Evolutionary conservation across 2,888 invertebrate species (phyloP).

Genomic region (Chloromyia formosa): DNA sequence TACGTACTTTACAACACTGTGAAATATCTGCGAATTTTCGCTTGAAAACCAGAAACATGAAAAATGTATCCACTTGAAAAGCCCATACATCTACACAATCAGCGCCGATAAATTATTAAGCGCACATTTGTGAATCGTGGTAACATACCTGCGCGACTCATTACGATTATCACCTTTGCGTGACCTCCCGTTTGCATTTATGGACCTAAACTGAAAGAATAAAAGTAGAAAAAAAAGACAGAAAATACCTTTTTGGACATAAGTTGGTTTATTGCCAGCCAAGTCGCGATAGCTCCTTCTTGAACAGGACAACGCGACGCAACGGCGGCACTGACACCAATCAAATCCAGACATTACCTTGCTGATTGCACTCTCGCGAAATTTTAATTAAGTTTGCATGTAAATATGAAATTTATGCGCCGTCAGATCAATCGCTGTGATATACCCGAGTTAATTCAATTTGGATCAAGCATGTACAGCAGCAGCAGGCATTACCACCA

Average conservation of each 20-base stretch:
- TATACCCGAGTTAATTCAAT: constrained; percentile 53
- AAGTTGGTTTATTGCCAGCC: too few relatives aligned
- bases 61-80: constrained; percentile 1
- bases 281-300: too few relatives aligned
- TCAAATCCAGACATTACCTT: constrained; percentile 22
- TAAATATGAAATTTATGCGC: constrained; percentile 55
- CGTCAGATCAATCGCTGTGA: constrained; percentile 52
- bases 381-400: constrained; percentile 56
- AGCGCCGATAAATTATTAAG: constrained; percentile 37
- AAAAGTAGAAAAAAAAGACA: too few relatives aligned
- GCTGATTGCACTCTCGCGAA: constrained; percentile 37
- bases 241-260: too few relatives aligned
- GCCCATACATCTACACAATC: constrained; percentile 18
- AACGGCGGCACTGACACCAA: neutral
- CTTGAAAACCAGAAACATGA: neutral
- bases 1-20: neutral
- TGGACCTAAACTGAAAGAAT: constrained; percentile 13
- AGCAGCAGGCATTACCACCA: constrained; percentile 16
- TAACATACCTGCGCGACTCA: constrained; percentile 21
- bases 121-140: too few relatives aligned
- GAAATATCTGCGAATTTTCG: neutral
- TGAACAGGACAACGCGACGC: too few relatives aligned
- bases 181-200: constrained; percentile 30
- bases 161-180: constrained; percentile 46
- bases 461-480: constrained; percentile 45